These are phyloP conservation scores for Megalops cyprinoides DNA, from an alignment of 2,797 vertebrate species.

Conservation along the genomic window DNA sequence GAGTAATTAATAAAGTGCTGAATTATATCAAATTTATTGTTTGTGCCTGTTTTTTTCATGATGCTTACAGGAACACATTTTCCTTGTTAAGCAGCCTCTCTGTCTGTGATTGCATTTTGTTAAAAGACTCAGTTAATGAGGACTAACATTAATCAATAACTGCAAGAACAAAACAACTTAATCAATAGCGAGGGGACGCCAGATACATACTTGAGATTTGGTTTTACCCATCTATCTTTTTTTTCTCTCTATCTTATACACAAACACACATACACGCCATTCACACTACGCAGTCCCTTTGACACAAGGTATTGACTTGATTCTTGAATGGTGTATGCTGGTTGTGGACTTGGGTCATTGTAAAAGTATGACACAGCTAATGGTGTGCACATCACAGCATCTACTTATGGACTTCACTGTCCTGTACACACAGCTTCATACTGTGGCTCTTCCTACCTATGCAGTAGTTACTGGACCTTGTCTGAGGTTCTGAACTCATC, in stretches of 20 bases:
- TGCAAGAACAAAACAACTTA: no score
- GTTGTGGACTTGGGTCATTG: no score
- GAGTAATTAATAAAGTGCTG: constrained; percentile 73
- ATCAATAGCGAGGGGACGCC: no score
- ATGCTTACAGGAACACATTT: neutral
- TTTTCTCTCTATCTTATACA: neutral
- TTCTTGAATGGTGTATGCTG: no score
- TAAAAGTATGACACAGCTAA: no score
- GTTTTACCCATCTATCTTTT: neutral
- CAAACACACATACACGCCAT: neutral
- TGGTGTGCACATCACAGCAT: no score
- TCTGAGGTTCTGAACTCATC: neutral
- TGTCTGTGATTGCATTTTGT: neutral
- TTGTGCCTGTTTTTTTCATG: constrained; percentile 29
- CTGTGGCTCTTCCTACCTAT: neutral
- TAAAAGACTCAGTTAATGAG: neutral
- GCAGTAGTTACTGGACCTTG: neutral
- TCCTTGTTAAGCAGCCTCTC: neutral
- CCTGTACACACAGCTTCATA: no score
- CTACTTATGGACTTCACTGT: no score
- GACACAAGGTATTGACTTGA: no score
- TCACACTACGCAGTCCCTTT: neutral
- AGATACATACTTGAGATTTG: no score
- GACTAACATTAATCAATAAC: no score
- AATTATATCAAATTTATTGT: constrained; percentile 43